A percentile compares a stretch with the other conserved stretches of the same genome.
These are phyloP conservation scores for Amphipyra berbera DNA, from an alignment of 2,888 invertebrate genomes.

Conservation along the genomic window DNA sequence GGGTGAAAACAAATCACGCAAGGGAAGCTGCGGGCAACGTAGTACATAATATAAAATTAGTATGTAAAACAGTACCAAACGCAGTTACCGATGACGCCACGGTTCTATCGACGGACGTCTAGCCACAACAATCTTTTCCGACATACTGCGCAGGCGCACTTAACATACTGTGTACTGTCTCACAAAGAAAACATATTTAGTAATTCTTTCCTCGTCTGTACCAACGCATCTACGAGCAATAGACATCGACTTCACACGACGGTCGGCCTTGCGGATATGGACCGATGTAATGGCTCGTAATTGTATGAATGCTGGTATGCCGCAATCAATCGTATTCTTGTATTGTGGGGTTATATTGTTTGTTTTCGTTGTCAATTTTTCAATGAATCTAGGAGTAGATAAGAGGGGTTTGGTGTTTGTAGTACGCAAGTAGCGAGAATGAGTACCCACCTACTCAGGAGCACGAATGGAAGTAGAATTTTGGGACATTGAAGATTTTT, in stretches of 20 bases:
- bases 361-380: slow-evolving; percentile 27
- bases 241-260: slow-evolving; percentile 80
- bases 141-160: slow-evolving; percentile 41
- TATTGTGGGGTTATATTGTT: slow-evolving; percentile 41
- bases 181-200: slow-evolving; percentile 64
- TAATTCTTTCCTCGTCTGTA: slow-evolving; percentile 66
- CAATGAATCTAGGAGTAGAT: slow-evolving; percentile 23
- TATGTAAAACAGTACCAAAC: slow-evolving; percentile 21
- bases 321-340: slow-evolving; percentile 76
- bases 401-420: not conserved
- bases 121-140: slow-evolving; percentile 13
- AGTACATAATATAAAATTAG: slow-evolving; percentile 10
- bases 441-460: not conserved
- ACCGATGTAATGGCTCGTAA: slow-evolving; percentile 82
- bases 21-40: too few relatives aligned
- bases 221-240: slow-evolving; percentile 64
- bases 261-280: slow-evolving; percentile 82
- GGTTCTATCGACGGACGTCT: slow-evolving; percentile 8
- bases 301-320: slow-evolving; percentile 83
- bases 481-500: too few relatives aligned
- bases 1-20: too few relatives aligned
- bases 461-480: not conserved
- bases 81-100: slow-evolving; percentile 12
- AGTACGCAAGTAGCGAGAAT: not conserved
- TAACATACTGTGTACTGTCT: slow-evolving; percentile 28